These are phyloP conservation scores for Drosophila atripex DNA, from an alignment of 2,888 invertebrate genomes.

Conservation along the genomic window DNA sequence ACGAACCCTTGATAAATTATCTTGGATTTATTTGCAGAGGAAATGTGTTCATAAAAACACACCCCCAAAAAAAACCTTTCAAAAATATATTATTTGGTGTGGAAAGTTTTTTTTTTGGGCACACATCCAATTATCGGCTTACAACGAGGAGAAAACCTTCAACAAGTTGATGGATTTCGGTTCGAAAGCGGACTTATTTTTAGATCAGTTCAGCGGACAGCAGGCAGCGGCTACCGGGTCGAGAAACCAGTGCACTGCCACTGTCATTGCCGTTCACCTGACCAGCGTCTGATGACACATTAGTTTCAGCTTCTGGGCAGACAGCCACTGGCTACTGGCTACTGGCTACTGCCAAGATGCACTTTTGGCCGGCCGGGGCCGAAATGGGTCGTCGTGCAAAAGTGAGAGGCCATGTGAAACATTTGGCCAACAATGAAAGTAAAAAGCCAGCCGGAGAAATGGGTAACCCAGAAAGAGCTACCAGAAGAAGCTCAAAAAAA, in stretches of 20 bases:
- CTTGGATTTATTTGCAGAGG: not conserved
- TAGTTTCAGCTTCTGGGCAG: constrained; percentile 3
- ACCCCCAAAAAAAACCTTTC: constrained; percentile 2
- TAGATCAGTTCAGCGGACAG: not conserved
- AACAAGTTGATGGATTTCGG: constrained; percentile 7
- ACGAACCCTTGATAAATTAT: constrained; percentile 23
- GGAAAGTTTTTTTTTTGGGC: constrained; percentile 28
- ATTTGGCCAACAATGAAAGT: constrained; percentile 56
- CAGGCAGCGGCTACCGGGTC: constrained; percentile 1
- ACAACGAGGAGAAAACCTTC: constrained; percentile 10
- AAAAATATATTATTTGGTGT: constrained; percentile 4
- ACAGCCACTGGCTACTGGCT: not conserved
- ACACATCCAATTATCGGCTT: constrained; percentile 30
- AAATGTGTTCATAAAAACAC: constrained; percentile 24
- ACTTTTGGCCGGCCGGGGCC: constrained; percentile 19
- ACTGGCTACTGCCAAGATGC: constrained; percentile 39
- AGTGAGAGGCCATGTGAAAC: constrained; percentile 30
- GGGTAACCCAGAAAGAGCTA: constrained; percentile 17
- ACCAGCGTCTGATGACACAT: constrained; percentile 52
- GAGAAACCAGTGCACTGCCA: constrained; percentile 26
- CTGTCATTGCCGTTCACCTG: constrained; percentile 61
- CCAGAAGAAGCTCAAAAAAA: constrained; percentile 7
- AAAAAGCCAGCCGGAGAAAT: constrained; percentile 39
- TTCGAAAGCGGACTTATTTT: constrained; percentile 2
- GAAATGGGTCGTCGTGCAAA: constrained; percentile 44